Conservation (phyloP, 2,113 vertebrate genomes). For the Ophthalmolycus amberensis region DNA sequence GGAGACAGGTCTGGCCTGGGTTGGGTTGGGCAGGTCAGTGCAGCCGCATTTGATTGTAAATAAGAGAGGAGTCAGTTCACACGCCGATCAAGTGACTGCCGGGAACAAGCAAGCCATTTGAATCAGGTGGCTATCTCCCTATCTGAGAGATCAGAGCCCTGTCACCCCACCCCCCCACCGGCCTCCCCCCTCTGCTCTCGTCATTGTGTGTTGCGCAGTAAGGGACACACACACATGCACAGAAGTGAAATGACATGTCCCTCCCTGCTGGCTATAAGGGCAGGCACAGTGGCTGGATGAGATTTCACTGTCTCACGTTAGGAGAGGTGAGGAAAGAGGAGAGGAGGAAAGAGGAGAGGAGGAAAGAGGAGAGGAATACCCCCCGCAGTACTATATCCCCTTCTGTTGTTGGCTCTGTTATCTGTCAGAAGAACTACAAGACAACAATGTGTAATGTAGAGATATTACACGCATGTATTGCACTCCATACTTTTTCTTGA, state of each 20-base stretch:
- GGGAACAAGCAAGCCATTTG: conserved; percentile 93
- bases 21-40: conserved; percentile 75
- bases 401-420: conserved; percentile 15
- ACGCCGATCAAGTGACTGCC: conserved; percentile 89
- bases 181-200: conserved; percentile 65
- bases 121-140: conserved; percentile 91
- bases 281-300: conserved; percentile 83
- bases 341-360: conserved; percentile 12
- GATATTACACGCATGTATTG: background rate
- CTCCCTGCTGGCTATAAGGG: conserved; percentile 75
- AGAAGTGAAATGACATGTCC: conserved; percentile 87
- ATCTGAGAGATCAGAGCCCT: conserved; percentile 90
- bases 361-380: conserved; percentile 40
- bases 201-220: conserved; percentile 72
- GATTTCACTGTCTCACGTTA: conserved; percentile 87
- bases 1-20: conserved; percentile 47
- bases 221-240: conserved; percentile 48
- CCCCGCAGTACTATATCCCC: conserved; percentile 46
- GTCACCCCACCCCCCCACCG: conserved; percentile 68
- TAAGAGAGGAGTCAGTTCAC: conserved; percentile 90
- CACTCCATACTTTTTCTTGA: background rate
- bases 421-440: background rate
- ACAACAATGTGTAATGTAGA: background rate
- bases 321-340: conserved; percentile 46
- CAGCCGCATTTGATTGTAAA: conserved; percentile 86